A percentile compares a stretch with the other conserved stretches of the same genome.
Evolutionary conservation across 2,888 invertebrate genomes (phyloP).

Genomic region (Leptothorax acervorum): DNA sequence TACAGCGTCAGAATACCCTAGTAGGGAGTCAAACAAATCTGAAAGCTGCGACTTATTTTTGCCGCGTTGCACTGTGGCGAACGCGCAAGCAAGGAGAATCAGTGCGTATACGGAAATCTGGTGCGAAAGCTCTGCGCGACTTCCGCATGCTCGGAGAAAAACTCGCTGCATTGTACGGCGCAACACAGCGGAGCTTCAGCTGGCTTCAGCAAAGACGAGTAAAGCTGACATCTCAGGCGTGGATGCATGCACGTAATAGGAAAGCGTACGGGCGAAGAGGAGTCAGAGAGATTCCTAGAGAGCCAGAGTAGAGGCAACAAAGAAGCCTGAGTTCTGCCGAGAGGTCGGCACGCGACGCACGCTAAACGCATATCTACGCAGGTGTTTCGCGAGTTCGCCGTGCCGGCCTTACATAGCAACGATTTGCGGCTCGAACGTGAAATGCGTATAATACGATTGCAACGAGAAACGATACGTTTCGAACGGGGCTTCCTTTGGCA

Average conservation of each 20-base stretch:
- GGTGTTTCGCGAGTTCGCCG: conserved; percentile 60
- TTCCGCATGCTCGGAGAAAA: conserved; percentile 45
- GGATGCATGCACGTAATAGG: conserved; percentile 44
- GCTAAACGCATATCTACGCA: conserved; percentile 56
- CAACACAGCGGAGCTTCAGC: conserved; percentile 4
- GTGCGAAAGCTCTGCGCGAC: conserved; percentile 3
- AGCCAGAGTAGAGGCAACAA: conserved; percentile 47
- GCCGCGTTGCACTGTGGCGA: background rate
- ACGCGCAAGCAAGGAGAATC: conserved; percentile 47
- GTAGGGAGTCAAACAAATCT: conserved; percentile 23
- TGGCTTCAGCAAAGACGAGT: conserved; percentile 4
- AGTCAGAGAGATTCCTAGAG: conserved; percentile 55
- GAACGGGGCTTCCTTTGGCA: background rate
- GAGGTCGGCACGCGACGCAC: conserved; percentile 59
- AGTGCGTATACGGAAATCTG: conserved; percentile 56
- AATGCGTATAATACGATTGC: conserved; percentile 43
- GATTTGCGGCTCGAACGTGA: conserved; percentile 34
- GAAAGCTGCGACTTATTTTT: background rate
- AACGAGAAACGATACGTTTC: conserved; percentile 20
- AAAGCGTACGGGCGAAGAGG: conserved; percentile 25
- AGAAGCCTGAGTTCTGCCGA: conserved; percentile 45
- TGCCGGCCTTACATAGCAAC: conserved; percentile 46
- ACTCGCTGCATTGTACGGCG: conserved; percentile 33
- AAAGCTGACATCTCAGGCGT: conserved; percentile 41
- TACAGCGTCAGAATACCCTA: background rate